Percentiles rank a stretch among this genome's conserved stretches.
Conservation (phyloP, 2,113 vertebrate species). For the Austrofundulus limnaeus region DNA sequence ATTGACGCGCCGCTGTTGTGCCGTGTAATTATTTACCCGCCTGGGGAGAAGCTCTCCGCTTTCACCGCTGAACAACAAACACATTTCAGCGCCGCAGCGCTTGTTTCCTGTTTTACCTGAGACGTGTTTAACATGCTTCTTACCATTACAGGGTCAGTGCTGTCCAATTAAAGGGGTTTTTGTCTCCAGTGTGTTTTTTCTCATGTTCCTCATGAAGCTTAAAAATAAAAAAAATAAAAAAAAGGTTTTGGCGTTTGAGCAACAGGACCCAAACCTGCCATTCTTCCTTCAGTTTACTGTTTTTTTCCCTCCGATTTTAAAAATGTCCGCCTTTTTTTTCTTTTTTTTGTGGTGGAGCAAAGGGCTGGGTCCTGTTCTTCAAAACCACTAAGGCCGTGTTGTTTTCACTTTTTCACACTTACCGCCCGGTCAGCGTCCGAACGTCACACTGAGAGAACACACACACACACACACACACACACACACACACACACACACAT, state of each 20-base stretch:
- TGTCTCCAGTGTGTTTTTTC: slow-evolving; percentile 40
- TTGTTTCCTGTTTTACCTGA: slow-evolving; percentile 29
- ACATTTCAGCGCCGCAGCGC: slow-evolving; percentile 17
- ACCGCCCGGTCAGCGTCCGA: not conserved
- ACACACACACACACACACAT: no score
- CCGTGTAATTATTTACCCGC: slow-evolving; percentile 64
- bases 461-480: no score
- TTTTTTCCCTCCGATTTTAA: slow-evolving; percentile 28
- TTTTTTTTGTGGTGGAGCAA: slow-evolving; percentile 26
- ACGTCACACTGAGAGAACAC: slow-evolving; percentile 24
- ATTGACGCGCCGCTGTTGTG: slow-evolving; percentile 60
- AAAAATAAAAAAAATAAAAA: no score
- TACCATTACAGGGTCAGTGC: slow-evolving; percentile 55
- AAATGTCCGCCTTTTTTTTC: slow-evolving; percentile 8
- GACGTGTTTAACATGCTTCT: slow-evolving; percentile 60
- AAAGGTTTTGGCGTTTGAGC: slow-evolving; percentile 41
- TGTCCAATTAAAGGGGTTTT: slow-evolving; percentile 50
- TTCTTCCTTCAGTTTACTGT: slow-evolving; percentile 33
- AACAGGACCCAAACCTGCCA: slow-evolving; percentile 47
- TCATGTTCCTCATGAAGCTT: no score
- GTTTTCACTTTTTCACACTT: slow-evolving; percentile 24
- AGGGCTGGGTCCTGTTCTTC: slow-evolving; percentile 66
- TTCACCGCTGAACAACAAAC: slow-evolving; percentile 48
- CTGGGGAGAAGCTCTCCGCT: slow-evolving; percentile 42
- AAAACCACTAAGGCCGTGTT: slow-evolving; percentile 54